Conservation (phyloP, 1,140 invertebrate species). For the Platyura marginata region DNA sequence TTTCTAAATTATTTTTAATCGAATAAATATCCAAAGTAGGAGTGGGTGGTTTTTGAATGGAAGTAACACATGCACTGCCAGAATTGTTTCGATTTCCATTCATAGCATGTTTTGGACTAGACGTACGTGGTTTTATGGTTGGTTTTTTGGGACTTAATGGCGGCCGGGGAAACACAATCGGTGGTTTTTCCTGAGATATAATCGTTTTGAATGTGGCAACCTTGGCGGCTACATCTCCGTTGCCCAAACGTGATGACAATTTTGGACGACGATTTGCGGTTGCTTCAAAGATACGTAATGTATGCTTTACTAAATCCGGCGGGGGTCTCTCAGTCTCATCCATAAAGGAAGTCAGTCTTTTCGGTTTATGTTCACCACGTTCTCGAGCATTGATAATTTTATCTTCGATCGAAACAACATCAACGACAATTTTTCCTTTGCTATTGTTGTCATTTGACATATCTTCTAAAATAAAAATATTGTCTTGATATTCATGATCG, state of each 20-base stretch:
- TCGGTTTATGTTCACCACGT: conserved; percentile 29
- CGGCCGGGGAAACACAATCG: conserved; percentile 20
- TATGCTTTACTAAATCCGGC: conserved; percentile 67
- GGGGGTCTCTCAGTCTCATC: conserved; percentile 65
- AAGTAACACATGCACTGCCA: conserved; percentile 1
- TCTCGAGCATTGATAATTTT: conserved; percentile 20
- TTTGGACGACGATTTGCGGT: conserved; percentile 33
- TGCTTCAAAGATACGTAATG: conserved; percentile 64
- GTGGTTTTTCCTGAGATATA: conserved; percentile 29
- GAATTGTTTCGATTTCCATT: conserved; percentile 6
- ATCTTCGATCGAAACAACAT: conserved; percentile 6
- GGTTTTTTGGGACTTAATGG: conserved; percentile 24
- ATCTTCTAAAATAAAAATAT: background rate
- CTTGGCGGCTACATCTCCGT: conserved; percentile 43
- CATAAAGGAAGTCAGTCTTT: conserved; percentile 45
- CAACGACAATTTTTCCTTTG: background rate
- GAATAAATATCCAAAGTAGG: background rate
- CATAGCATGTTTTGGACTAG: conserved; percentile 9
- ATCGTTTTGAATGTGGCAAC: conserved; percentile 44
- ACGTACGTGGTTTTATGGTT: conserved; percentile 2
- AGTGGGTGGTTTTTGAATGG: no score
- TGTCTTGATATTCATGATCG: background rate
- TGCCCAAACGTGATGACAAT: conserved; percentile 27
- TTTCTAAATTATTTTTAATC: conserved; percentile 1
- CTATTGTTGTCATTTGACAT: background rate